A percentile compares a stretch with the other conserved stretches of the same genome.
These are phyloP conservation scores for Capitulum mitella DNA, from an alignment of 2,888 invertebrate species.

Conservation along the genomic window DNA sequence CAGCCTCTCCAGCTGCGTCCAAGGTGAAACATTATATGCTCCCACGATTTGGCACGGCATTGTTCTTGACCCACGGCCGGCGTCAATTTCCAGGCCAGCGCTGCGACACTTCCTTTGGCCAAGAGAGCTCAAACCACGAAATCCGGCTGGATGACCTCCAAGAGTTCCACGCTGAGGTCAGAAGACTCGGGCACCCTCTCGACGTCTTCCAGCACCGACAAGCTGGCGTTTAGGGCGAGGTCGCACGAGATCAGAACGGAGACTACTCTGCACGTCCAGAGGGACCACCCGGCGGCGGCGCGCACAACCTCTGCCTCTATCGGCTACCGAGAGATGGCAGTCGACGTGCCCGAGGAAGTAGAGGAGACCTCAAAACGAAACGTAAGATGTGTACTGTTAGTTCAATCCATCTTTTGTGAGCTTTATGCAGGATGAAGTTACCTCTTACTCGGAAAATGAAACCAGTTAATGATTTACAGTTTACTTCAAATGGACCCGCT, in stretches of 20 bases:
- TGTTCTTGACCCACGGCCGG: no score
- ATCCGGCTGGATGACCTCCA: neutral
- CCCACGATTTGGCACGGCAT: no score
- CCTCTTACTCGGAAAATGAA: no score
- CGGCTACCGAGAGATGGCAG: slow-evolving; percentile 2
- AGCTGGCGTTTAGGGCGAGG: neutral
- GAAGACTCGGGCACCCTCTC: neutral
- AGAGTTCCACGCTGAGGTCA: neutral
- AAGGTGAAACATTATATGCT: no score
- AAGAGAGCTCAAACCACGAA: neutral
- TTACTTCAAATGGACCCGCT: no score
- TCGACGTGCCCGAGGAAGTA: neutral
- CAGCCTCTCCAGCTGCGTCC: no score
- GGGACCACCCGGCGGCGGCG: neutral
- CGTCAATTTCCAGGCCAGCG: neutral
- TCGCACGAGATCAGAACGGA: neutral
- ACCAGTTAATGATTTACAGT: no score
- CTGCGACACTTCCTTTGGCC: neutral
- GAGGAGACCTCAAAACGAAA: neutral
- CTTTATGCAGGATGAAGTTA: no score
- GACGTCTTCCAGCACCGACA: neutral
- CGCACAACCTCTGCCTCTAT: neutral
- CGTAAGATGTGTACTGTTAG: no score
- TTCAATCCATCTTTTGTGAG: no score
- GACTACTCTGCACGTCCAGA: neutral